Evolutionary conservation across 2,113 vertebrate species (phyloP).

Genomic region (Megaceryle maxima): DNA sequence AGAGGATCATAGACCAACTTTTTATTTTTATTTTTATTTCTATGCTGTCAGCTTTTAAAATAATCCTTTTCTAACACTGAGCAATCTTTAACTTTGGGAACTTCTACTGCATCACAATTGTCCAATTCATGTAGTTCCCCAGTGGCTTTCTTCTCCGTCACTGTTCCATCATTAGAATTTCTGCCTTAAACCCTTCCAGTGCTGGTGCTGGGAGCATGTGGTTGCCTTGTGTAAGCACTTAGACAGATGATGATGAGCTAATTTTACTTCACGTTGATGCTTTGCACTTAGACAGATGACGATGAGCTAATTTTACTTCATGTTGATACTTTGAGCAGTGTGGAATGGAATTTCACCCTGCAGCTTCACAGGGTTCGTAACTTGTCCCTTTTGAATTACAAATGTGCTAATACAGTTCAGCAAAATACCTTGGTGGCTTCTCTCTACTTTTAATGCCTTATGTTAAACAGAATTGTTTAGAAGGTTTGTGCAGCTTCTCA

Average conservation of each 20-base stretch:
- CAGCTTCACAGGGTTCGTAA: background rate
- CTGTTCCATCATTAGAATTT: background rate
- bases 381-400: background rate
- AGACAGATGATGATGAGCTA: background rate
- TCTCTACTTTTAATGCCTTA: background rate
- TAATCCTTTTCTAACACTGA: background rate
- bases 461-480: background rate
- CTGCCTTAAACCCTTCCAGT: background rate
- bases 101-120: background rate
- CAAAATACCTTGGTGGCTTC: background rate
- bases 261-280: background rate
- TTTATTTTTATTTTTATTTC: background rate
- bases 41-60: background rate
- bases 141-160: background rate
- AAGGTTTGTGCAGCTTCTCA: background rate
- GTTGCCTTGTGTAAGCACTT: background rate
- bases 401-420: background rate
- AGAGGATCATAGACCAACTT: background rate
- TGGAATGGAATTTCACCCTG: background rate
- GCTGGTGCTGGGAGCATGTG: background rate
- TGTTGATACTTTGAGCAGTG: background rate
- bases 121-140: background rate
- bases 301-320: fast-evolving
- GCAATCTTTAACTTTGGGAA: background rate
- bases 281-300: background rate